These are phyloP conservation scores for Struthio camelus DNA, from an alignment of 2,113 vertebrate genomes.

Conservation along the genomic window DNA sequence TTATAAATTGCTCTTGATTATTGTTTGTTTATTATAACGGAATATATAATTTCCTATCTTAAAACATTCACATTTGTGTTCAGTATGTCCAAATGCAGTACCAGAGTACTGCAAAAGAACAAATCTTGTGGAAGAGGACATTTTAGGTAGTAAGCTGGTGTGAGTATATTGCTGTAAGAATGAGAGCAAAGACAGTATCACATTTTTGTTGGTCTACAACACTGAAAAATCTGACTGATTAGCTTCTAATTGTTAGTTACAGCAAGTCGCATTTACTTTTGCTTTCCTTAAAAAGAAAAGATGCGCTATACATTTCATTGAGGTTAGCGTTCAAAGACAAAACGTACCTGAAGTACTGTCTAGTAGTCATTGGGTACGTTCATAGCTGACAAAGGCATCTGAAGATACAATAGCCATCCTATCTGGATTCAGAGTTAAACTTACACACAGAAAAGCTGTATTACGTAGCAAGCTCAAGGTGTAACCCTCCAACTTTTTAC, in stretches of 20 bases:
- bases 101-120: background rate
- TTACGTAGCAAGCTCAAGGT: background rate
- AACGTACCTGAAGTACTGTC: background rate
- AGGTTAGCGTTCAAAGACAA: background rate
- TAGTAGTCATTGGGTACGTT: background rate
- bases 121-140: background rate
- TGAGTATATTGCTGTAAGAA: background rate
- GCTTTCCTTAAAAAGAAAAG: background rate
- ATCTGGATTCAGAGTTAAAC: background rate
- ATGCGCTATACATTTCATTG: background rate
- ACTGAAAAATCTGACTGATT: background rate
- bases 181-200: background rate
- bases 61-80: background rate
- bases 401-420: background rate
- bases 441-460: background rate
- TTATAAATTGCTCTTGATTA: constrained; percentile 15
- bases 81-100: background rate
- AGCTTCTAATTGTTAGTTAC: background rate
- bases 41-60: background rate
- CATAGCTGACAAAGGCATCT: background rate
- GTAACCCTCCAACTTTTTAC: background rate
- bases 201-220: background rate
- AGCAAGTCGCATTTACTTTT: background rate
- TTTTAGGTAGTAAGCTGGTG: background rate
- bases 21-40: background rate